Percentiles rank a stretch among this genome's conserved stretches.
Conservation (phyloP, 2,888 invertebrate species). For the Coenonympha glycerion region DNA sequence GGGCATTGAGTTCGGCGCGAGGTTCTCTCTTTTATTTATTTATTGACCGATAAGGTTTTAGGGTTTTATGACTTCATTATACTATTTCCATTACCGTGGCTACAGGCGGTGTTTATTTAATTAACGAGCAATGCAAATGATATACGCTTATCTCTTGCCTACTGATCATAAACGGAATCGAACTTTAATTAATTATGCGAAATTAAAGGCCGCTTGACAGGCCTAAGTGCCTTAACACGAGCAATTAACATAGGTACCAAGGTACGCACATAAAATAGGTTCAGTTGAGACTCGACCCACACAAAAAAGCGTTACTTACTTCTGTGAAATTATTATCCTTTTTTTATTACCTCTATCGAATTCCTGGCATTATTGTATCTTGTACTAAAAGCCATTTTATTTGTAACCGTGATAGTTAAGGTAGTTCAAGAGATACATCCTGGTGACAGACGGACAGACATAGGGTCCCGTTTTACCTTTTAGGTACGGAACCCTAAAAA, state of each 20-base stretch:
- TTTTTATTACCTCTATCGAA: too few species aligned
- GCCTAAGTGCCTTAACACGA: slow-evolving; percentile 21
- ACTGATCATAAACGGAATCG: slow-evolving; percentile 33
- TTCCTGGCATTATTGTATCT: too few species aligned
- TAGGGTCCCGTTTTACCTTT: too few species aligned
- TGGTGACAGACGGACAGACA: too few species aligned
- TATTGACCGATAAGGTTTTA: slow-evolving; percentile 59
- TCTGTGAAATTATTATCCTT: too few species aligned
- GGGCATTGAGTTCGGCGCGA: slow-evolving; percentile 66
- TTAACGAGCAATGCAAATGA: slow-evolving; percentile 51
- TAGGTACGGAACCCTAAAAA: too few species aligned
- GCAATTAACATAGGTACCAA: slow-evolving; percentile 20
- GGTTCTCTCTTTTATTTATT: slow-evolving; percentile 61
- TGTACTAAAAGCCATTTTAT: too few species aligned
- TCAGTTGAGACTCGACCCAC: too few species aligned
- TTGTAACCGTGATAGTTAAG: too few species aligned
- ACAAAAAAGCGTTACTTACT: too few species aligned
- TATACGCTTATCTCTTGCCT: slow-evolving; percentile 38
- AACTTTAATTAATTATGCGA: slow-evolving; percentile 46
- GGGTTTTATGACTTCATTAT: slow-evolving; percentile 60
- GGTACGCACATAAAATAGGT: neutral
- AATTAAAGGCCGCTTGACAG: slow-evolving; percentile 31
- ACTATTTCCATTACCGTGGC: slow-evolving; percentile 35
- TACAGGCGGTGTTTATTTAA: slow-evolving; percentile 53
- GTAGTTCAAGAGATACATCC: too few species aligned